Evolutionary conservation across 2,888 invertebrate species (phyloP), one percentile per base, ranked within the genome.

Genomic region (Cryptocheilus praepositus): DNA sequence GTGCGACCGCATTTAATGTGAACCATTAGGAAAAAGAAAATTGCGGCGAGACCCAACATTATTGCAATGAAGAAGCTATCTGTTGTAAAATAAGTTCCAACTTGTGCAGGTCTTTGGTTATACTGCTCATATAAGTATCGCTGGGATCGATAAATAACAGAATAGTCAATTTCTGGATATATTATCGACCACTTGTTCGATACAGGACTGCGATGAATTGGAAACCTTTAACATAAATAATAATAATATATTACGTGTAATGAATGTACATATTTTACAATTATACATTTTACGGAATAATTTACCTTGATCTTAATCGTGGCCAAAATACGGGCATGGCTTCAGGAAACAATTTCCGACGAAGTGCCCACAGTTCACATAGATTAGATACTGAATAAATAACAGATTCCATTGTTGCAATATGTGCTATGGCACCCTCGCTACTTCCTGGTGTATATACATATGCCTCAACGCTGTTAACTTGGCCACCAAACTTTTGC

Each of bases 341-440:
- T 36, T 91, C 90, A 0, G 94, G 92, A 79, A 90, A 96, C 28
- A 97, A 85, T 82, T 94, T 90, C 62, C 90, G 89, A 43, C 97
- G 91, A 11, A 98, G 85, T 0, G 88, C 89, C 3, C 89, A 89
- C 63, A 97, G 87, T 82, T 96, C 94, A 61, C 90, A 77, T 0
- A 88, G 82, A 86, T 94, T 89, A 0, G 93, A 92, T 61, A 98
- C 81, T 0, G 96, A 94, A 86, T 96, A 90, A 3, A 98, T 92
- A 0, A 95, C 92, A 0, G 98, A 97, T 85, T 96, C 94, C 94
- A 96, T 98, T 0, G 98, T 98, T 15, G 95, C 97, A 85, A 92
- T 94, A 89, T 98, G 94, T 46, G 95, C 81, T 3, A 85, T 73
- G 0, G 94, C 89, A 44, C 89, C 83, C 13, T 68, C 70, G 2